Conservation (phyloP, 2,113 vertebrate species). For the Crypturellus undulatus region DNA sequence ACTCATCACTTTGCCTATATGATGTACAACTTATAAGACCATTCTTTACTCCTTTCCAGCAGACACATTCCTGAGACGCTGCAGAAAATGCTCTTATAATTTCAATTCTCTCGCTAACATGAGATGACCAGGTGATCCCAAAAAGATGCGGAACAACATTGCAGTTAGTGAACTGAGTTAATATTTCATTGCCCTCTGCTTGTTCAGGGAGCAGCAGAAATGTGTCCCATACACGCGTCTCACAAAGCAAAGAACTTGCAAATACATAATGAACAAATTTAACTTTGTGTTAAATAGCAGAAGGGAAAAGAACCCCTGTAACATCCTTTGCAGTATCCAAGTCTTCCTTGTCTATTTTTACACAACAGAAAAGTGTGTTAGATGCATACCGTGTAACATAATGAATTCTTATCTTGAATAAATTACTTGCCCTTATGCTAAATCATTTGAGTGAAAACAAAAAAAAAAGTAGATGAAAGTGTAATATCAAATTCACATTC, state of each 20-base stretch:
- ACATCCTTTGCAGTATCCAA: not conserved
- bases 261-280: not conserved
- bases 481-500: not conserved
- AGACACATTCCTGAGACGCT: not conserved
- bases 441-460: not conserved
- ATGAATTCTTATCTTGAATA: not conserved
- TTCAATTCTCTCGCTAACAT: not conserved
- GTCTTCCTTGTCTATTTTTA: not conserved
- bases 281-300: not conserved
- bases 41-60: not conserved
- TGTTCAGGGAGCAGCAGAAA: not conserved
- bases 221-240: fast-evolving
- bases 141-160: not conserved
- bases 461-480: not conserved
- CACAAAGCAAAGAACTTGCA: not conserved
- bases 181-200: not conserved
- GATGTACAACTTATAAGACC: not conserved
- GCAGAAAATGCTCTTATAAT: fast-evolving
- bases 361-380: not conserved
- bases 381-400: not conserved
- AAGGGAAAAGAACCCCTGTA: not conserved
- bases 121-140: not conserved
- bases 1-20: not conserved
- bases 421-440: not conserved
- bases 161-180: not conserved